These are phyloP conservation scores for Cataglyphis albicans DNA, from an alignment of 2,888 invertebrate species.

Conservation along the genomic window DNA sequence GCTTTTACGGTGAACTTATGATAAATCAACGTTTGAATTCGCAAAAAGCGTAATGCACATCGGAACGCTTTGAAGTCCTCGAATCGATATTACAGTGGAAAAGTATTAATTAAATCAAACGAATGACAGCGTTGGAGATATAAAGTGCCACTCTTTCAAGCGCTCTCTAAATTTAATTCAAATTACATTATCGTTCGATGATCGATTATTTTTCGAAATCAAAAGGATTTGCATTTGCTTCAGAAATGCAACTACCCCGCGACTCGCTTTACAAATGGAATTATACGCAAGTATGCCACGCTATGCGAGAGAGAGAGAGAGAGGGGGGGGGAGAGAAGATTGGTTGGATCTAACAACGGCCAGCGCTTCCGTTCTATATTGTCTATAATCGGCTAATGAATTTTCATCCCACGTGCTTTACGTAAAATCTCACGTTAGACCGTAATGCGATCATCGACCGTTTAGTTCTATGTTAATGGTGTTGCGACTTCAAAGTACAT, in stretches of 20 bases:
- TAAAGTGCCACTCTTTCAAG: not conserved
- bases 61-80: not conserved
- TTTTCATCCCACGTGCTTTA: constrained; percentile 36
- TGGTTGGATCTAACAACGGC: constrained; percentile 1
- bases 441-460: constrained; percentile 59
- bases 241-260: not conserved
- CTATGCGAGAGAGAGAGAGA: not conserved
- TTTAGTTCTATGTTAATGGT: constrained; percentile 39
- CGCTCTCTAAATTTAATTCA: not conserved
- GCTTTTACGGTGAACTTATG: constrained; percentile 29
- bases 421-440: constrained; percentile 40
- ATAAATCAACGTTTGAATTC: not conserved
- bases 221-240: not conserved
- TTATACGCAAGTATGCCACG: not conserved
- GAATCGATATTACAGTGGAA: not conserved
- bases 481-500: constrained; percentile 56
- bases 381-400: constrained; percentile 42
- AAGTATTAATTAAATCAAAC: not conserved
- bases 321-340: too few relatives aligned
- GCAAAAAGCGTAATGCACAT: not conserved
- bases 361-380: constrained; percentile 31
- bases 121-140: not conserved
- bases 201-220: not conserved
- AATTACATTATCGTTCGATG: not conserved
- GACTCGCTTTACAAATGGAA: not conserved